Evolutionary conservation across 1,140 invertebrate genomes (phyloP), one percentile per base, ranked within the genome.

Genomic region (Ctenoplectra terminalis): DNA sequence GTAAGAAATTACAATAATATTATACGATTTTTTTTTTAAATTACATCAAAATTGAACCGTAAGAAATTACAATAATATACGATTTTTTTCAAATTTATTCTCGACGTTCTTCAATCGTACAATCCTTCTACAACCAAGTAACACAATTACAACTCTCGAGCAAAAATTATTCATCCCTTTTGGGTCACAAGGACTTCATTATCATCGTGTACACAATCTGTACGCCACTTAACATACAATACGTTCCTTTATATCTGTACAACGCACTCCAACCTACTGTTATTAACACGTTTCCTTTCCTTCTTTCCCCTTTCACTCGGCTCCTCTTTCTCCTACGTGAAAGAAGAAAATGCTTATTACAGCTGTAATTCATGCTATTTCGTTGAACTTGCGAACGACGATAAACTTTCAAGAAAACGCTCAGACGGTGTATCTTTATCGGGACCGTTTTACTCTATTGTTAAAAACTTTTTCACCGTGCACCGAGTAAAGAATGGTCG

Each of bases 381-480:
- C 34, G 34, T 15, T 5, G n/a, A 75, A 54, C 67, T 54, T 54
- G n/a, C 31, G 23, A 7, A 4, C n/a, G 7, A 52, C 43, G 34
- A 64, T 40, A 37, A 58, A 64, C 60, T 64, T 40, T 26, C 13
- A 40, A 20, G 37, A 52, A 79, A 61, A 17, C 5, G 46, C 63
- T 43, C 13, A n/a, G 7, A 20, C 23, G n/a, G 43, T 43, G 40
- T 72, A 79, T 63, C 48, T 46, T 48, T 52, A 77, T 70, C 15
- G 17, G 2, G 1, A 48, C 43, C 4, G 26, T 60, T 78, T 46
- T 34, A 40, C 31, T 50, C 56, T 52, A 58, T 72, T 71, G 69
- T 79, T 79, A 34, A 72, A 72, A 79, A 56, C 61, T 72, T 31
- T n/a, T n/a, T 23, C n/a, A n/a, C n/a, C n/a, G n/a, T n/a, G 23